phyloP scores from a whole-genome alignment of 37 sponge, comb jelly and placozoan genomes.

The Oopsacas minuta region DNA sequence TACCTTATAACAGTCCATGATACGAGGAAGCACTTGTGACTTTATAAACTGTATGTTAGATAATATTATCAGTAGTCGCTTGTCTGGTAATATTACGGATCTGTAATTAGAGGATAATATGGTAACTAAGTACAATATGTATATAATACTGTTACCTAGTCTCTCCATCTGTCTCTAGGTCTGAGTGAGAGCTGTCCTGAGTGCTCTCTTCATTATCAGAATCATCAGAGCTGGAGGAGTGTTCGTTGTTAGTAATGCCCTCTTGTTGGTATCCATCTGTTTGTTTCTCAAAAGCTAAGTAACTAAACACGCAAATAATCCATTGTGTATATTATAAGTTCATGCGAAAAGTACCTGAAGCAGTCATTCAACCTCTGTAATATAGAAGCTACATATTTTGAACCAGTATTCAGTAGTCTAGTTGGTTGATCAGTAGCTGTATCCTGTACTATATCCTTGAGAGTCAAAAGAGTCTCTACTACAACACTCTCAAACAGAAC shows the following conservation, averaged over 20 bases:
- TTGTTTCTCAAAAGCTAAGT: neutral
- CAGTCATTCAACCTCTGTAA: neutral
- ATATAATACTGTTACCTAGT: neutral
- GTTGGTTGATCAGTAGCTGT: neutral
- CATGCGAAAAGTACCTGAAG: neutral
- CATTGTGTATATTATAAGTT: neutral
- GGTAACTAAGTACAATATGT: no score
- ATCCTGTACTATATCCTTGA: slow-evolving; percentile 67
- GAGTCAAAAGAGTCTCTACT: slow-evolving; percentile 57
- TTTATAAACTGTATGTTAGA: slow-evolving; percentile 58
- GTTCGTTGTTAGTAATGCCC: neutral
- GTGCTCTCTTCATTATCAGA: neutral
- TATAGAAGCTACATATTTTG: neutral
- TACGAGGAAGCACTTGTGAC: slow-evolving; percentile 43
- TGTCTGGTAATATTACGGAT: slow-evolving; percentile 27
- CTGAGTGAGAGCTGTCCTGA: neutral
- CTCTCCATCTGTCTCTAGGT: neutral
- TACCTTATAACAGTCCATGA: slow-evolving; percentile 52
- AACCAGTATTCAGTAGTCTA: neutral
- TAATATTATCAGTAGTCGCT: slow-evolving; percentile 56
- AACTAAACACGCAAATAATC: neutral
- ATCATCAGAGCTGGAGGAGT: neutral
- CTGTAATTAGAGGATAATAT: neutral
- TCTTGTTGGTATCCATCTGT: neutral
- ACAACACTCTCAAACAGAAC: slow-evolving; percentile 73